Evolutionary conservation across 1,140 invertebrate species (phyloP).

Genomic region (Drosophila aff.): DNA sequence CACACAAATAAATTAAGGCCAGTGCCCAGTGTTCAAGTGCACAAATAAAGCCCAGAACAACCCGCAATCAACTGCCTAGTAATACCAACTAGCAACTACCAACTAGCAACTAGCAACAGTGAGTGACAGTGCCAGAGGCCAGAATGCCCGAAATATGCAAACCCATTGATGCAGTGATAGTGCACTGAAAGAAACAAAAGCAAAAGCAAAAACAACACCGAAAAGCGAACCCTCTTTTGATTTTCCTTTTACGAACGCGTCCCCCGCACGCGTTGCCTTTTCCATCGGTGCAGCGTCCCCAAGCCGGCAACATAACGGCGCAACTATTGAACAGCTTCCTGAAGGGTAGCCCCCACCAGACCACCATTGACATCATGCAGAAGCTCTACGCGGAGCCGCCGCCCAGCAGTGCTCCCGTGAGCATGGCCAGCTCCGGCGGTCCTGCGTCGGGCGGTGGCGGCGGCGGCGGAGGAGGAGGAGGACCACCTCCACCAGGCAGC

Average conservation of each 20-base stretch:
- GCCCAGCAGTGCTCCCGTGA: constrained; percentile 78
- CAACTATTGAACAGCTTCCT: constrained; percentile 84
- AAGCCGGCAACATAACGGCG: constrained; percentile 84
- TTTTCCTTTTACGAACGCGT: constrained; percentile 46
- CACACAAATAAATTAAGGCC: constrained; percentile 72
- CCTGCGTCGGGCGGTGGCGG: constrained; percentile 60
- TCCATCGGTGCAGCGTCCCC: constrained; percentile 51
- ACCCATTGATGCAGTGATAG: constrained; percentile 61
- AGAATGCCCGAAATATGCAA: constrained; percentile 63
- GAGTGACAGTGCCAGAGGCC: constrained; percentile 41
- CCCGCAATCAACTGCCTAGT: constrained; percentile 6
- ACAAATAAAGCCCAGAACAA: constrained; percentile 46
- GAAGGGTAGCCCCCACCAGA: constrained; percentile 84
- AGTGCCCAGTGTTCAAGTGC: constrained; percentile 70
- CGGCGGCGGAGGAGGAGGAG: constrained; percentile 55
- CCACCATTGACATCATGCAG: constrained; percentile 85
- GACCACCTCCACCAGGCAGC: constrained; percentile 45
- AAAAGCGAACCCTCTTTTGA: constrained; percentile 29
- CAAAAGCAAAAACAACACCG: constrained; percentile 4
- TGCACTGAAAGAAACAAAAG: constrained; percentile 57
- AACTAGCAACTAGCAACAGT: constrained; percentile 28
- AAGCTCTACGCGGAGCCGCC: constrained; percentile 86
- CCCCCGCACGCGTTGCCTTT: constrained; percentile 51
- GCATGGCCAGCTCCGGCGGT: constrained; percentile 78
- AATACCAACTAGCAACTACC: constrained; percentile 61